A percentile compares a stretch with the other conserved stretches of the same genome.
Conservation (phyloP, 2,888 invertebrate genomes). For the Abscondita cerata region DNA sequence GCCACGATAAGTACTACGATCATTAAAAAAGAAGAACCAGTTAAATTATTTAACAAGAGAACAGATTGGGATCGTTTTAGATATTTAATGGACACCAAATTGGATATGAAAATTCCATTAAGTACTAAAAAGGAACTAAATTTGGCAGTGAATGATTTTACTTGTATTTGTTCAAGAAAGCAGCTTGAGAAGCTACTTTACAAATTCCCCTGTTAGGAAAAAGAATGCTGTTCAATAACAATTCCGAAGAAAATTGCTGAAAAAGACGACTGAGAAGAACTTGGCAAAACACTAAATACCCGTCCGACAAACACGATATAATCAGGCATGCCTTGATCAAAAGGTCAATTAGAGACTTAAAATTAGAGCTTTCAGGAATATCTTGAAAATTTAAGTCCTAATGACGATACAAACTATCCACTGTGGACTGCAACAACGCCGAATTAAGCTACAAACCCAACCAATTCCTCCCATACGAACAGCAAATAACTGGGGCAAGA, state of each 20-base stretch:
- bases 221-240: constrained; percentile 7
- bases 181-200: background rate
- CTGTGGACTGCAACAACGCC: constrained; percentile 10
- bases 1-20: too few species aligned
- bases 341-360: background rate
- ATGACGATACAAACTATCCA: constrained; percentile 4
- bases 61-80: too few species aligned
- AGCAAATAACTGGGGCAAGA: constrained; percentile 7
- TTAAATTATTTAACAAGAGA: too few species aligned
- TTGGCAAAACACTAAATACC: constrained; percentile 9
- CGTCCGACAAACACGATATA: constrained; percentile 9
- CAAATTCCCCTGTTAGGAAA: constrained; percentile 2
- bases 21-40: too few species aligned
- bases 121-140: constrained; percentile 7
- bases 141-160: background rate
- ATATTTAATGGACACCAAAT: background rate
- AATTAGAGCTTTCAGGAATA: constrained; percentile 11
- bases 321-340: background rate
- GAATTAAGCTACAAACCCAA: too few species aligned
- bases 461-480: too few species aligned
- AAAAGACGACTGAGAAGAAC: constrained; percentile 3
- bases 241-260: constrained; percentile 3
- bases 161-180: background rate
- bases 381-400: constrained; percentile 8
- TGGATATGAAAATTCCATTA: constrained; percentile 6